Evolutionary conservation across 2,888 invertebrate genomes (phyloP), one percentile per base, ranked within the genome.

Genomic region (Crepidodera aurea): DNA sequence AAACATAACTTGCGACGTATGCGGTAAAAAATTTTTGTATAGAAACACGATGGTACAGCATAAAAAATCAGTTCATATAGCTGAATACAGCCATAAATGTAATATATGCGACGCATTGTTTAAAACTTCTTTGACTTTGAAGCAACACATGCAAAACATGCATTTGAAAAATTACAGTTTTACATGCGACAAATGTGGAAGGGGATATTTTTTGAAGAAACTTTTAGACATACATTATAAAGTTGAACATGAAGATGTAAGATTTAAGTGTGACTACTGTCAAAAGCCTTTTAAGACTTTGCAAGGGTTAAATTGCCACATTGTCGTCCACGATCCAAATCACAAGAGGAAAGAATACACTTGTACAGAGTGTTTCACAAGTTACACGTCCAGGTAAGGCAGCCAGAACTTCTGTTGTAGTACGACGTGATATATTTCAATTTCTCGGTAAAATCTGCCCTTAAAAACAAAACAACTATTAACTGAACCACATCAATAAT

Each of bases 81-180:
- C 65, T 1, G 61, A 62, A n/a, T 65, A 66, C 32, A 50, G 37
- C 7, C 65, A 69, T 13, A 57, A 57, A 22, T 73, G 73, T 42
- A 51, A 67, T 1, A 25, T 59, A 5, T 73, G 73, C 51, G 62
- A 64, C 6, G 62, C 64, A 39, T 18, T 51, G 7, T 73, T 69
- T 58, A 68, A 68, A 58, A 67, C 62, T 5, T 60, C 69, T 27
- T 60, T 68, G 22, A 62, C 64, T 1, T 46, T 71, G 3, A 69
- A 59, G 19, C 62, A 68, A 29, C 71, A 71, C 51, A 34, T 63
- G 18, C 64, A 67, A 27, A 61, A 62, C 40, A 37, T 65, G 83
- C 55, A 84, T 83, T 0, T 84, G 83, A 42, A 84, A 82, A 64
- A 85, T 83, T 77, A 70, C 51, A 69, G 69, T n/a, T 72, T 60